Percentiles rank a stretch among this genome's conserved stretches.
Evolutionary conservation across 2,888 invertebrate genomes (phyloP).

Genomic region (Autographa gamma): DNA sequence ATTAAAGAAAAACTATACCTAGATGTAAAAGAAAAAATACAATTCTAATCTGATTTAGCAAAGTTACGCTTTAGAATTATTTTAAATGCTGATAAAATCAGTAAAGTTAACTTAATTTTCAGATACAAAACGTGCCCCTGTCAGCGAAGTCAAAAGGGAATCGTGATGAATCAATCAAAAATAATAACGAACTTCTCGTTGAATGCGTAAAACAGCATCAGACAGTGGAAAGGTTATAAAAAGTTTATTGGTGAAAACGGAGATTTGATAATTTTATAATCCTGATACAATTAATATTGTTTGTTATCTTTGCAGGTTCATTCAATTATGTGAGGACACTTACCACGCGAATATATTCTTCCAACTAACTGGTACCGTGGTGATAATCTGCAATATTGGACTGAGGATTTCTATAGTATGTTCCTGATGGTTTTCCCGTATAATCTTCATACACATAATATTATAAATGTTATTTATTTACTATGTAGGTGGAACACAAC

Average conservation of each 20-base stretch:
- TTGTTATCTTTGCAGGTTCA: slow-evolving; percentile 73
- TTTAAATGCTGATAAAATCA: too few species aligned
- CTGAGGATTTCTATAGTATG: slow-evolving; percentile 80
- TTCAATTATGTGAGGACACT: slow-evolving; percentile 81
- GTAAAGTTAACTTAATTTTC: too few species aligned
- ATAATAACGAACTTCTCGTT: slow-evolving; percentile 69
- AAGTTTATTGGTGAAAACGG: too few species aligned
- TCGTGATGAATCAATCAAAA: slow-evolving; percentile 48
- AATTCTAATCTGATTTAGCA: too few species aligned
- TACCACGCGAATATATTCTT: slow-evolving; percentile 87
- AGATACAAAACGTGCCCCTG: slow-evolving; percentile 68
- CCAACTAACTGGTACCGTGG: slow-evolving; percentile 86
- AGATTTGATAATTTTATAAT: too few species aligned
- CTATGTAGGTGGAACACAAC: slow-evolving; percentile 76
- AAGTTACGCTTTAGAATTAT: too few species aligned
- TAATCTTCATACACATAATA: too few species aligned
- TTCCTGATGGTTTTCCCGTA: too few species aligned
- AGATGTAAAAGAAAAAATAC: too few species aligned
- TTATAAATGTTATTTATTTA: too few species aligned
- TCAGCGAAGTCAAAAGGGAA: slow-evolving; percentile 51
- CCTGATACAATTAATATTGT: too few species aligned
- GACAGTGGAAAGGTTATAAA: slow-evolving; percentile 70
- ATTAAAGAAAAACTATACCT: too few species aligned
- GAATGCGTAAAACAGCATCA: slow-evolving; percentile 81
- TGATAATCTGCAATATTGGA: slow-evolving; percentile 82